phyloP scores from a whole-genome alignment of 2,113 vertebrate genomes.

The Tupaia chinensis region DNA sequence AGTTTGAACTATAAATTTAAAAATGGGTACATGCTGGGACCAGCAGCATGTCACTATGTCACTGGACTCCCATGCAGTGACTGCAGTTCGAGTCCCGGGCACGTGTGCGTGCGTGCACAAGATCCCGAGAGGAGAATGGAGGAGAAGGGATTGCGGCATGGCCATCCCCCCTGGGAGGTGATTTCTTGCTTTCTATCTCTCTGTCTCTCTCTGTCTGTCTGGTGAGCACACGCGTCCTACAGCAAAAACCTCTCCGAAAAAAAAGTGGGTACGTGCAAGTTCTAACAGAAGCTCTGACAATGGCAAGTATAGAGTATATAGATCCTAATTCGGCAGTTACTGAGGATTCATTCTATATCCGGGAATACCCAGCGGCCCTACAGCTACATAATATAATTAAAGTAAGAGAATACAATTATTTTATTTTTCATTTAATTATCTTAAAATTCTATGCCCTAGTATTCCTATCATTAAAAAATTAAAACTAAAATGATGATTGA shows the following conservation, averaged over 20 bases:
- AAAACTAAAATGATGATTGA: not conserved
- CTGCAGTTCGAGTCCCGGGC: too few relatives aligned
- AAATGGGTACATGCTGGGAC: too few relatives aligned
- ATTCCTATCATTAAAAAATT: not conserved
- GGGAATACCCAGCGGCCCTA: not conserved
- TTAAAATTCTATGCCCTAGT: not conserved
- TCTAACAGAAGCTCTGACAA: not conserved
- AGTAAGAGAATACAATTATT: not conserved
- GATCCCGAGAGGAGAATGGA: too few relatives aligned
- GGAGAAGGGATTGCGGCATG: too few relatives aligned
- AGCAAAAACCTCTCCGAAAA: too few relatives aligned
- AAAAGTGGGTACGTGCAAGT: not conserved
- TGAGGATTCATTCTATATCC: not conserved
- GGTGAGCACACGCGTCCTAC: too few relatives aligned
- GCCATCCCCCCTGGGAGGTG: too few relatives aligned
- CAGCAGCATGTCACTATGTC: too few relatives aligned
- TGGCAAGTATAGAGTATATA: not conserved
- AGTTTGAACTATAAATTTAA: not conserved
- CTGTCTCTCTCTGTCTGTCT: too few relatives aligned
- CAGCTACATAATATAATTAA: not conserved
- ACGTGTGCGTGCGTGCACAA: too few relatives aligned
- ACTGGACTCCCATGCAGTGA: too few relatives aligned
- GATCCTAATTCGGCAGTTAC: not conserved
- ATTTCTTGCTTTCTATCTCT: too few relatives aligned
- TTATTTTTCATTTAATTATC: conserved; percentile 24